Evolutionary conservation across 2,113 vertebrate genomes (phyloP), one percentile per base, ranked within the genome.

Genomic region (Oryzias celebensis): DNA sequence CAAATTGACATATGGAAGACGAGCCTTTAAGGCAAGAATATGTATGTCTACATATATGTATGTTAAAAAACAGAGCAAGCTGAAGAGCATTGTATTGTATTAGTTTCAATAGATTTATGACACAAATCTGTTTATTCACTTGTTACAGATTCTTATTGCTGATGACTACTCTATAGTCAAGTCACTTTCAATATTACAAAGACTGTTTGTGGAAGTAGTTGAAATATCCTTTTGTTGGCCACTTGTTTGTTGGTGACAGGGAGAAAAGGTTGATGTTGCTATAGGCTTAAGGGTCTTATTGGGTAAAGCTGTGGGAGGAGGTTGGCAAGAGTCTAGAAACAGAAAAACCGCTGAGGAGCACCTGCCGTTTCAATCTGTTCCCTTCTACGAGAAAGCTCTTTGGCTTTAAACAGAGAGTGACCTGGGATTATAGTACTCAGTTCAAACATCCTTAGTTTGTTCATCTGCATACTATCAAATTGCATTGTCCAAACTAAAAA

Each of bases 341-440:
- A 69, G 82, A 79, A 69, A n/a, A 80, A 65, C 82, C 75, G 84
- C 84, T 59, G 85, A 79, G 86, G 67, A 68, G 75, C 87, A 87
- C 89, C 87, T 88, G 86, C 80, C 81, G 52, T 64, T 67, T 66
- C 84, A 82, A 84, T 88, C 85, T 87, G 88, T 85, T 80, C 84
- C 68, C 76, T 73, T 84, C 74, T 75, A 59, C 76, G 59, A 12
- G 58, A 65, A 1, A 52, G 59, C 76, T 75, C 58, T 56, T 51
- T 8, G 5, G 60, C 59, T 68, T 60, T 61, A 54, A 62, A 60
- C 70, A 72, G 62, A 58, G 58, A 55, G 77, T 4, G 51, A 59
- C 71, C 36, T 18, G 24, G 16, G 43, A 18, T 14, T 52, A 58
- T 14, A 26, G 20, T 49, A 44, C 74, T 62, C 22, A 1, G n/a